Conservation (phyloP, 2,888 invertebrate species). For the Patella ulyssiponensis region DNA sequence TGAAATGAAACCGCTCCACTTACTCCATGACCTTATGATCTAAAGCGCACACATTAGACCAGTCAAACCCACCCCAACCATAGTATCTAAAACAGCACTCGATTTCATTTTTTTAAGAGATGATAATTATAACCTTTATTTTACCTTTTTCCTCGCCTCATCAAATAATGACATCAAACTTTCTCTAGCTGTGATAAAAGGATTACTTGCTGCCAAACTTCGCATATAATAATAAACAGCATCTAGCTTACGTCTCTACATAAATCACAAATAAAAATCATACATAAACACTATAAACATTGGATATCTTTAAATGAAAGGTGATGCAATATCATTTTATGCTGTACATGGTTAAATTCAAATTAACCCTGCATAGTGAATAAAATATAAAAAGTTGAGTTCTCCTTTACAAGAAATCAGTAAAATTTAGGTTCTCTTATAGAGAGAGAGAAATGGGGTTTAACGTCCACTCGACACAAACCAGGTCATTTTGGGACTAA, state of each 20-base stretch:
- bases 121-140: background rate
- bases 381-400: no score
- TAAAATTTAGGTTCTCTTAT: no score
- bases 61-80: no score
- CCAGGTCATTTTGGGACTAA: no score
- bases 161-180: constrained; percentile 90
- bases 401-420: no score
- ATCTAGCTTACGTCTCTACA: constrained; percentile 90
- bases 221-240: constrained; percentile 98
- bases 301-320: background rate
- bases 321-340: background rate
- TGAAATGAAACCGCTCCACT: no score
- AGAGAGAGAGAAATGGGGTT: no score
- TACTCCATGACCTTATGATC: no score
- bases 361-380: no score
- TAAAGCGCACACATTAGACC: no score
- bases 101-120: background rate
- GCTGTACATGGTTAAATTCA: background rate
- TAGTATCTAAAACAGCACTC: no score
- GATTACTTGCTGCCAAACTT: constrained; percentile 93
- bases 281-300: background rate
- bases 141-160: constrained; percentile 87
- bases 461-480: no score
- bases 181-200: constrained; percentile 92
- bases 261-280: background rate